phyloP scores from a whole-genome alignment of 2,797 vertebrate genomes.

The Triplophysa yarkandensis region DNA sequence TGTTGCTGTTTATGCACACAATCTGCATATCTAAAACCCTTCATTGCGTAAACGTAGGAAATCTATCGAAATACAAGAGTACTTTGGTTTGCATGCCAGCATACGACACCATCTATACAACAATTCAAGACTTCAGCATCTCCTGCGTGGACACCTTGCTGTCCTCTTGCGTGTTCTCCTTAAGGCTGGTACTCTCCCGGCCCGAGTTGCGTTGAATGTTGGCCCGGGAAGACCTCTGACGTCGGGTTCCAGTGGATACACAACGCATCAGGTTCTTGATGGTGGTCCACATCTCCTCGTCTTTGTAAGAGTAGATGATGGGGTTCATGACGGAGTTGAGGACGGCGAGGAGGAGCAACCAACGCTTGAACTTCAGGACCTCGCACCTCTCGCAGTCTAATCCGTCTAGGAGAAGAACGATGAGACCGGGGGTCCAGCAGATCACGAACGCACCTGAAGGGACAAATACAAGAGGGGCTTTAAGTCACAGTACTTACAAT shows the following conservation, averaged over 20 bases:
- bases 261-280: conserved; percentile 89
- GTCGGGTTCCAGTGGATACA: conserved; percentile 74
- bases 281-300: conserved; percentile 94
- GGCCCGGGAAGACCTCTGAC: conserved; percentile 73
- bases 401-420: conserved; percentile 89
- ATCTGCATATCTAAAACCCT: neutral
- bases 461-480: neutral
- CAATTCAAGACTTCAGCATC: conserved; percentile 65
- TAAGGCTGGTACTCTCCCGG: conserved; percentile 70
- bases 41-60: neutral
- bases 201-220: conserved; percentile 69
- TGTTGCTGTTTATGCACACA: neutral
- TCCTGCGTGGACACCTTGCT: conserved; percentile 62
- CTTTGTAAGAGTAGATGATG: conserved; percentile 97
- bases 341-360: conserved; percentile 92
- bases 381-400: conserved; percentile 82
- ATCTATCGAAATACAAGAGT: conserved; percentile 37
- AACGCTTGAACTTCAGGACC: conserved; percentile 84
- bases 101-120: neutral
- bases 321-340: conserved; percentile 97
- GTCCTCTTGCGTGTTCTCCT: conserved; percentile 67
- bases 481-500: neutral
- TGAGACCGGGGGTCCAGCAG: conserved; percentile 95
- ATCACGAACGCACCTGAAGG: conserved; percentile 90
- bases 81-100: neutral